A percentile compares a stretch with the other conserved stretches of the same genome.
phyloP scores from a whole-genome alignment of 2,888 invertebrate genomes.

The Tridacna crocea region DNA sequence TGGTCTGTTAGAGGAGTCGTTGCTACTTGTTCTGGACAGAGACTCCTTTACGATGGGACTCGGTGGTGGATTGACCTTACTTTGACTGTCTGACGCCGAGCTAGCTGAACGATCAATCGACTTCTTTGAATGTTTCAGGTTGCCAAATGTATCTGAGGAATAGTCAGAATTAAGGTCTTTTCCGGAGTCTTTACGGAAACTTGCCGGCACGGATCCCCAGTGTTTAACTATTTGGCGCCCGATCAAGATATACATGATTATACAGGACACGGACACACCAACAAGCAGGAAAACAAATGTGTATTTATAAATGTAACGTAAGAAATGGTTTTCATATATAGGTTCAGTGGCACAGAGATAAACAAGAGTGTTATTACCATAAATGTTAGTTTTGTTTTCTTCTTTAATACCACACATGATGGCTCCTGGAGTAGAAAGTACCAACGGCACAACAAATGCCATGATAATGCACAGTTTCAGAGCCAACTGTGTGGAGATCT shows the following conservation, averaged over 20 bases:
- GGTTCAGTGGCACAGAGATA: conserved; percentile 53
- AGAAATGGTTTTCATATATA: conserved; percentile 37
- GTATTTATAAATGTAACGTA: conserved; percentile 53
- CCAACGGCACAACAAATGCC: conserved; percentile 42
- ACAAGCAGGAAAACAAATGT: conserved; percentile 49
- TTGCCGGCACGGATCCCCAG: conserved; percentile 51
- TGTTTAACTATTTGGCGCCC: conserved; percentile 53
- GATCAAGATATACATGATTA: conserved; percentile 59
- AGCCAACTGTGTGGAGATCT: conserved; percentile 49
- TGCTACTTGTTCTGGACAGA: neutral
- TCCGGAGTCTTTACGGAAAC: conserved; percentile 53
- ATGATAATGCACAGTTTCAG: conserved; percentile 49
- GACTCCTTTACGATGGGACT: conserved; percentile 33
- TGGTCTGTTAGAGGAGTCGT: conserved; percentile 29
- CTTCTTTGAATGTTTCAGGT: conserved; percentile 24
- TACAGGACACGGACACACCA: conserved; percentile 49
- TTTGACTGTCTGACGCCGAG: conserved; percentile 36
- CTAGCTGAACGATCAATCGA: conserved; percentile 37
- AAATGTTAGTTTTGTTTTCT: conserved; percentile 49
- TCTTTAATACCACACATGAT: conserved; percentile 59
- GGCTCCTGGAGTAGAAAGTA: conserved; percentile 54
- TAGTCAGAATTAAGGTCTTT: conserved; percentile 52
- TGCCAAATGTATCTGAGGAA: conserved; percentile 59
- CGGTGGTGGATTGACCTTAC: neutral
- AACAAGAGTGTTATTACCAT: conserved; percentile 40